phyloP scores from a whole-genome alignment of 2,888 invertebrate genomes.

The Scrobipalpa atriplicella region DNA sequence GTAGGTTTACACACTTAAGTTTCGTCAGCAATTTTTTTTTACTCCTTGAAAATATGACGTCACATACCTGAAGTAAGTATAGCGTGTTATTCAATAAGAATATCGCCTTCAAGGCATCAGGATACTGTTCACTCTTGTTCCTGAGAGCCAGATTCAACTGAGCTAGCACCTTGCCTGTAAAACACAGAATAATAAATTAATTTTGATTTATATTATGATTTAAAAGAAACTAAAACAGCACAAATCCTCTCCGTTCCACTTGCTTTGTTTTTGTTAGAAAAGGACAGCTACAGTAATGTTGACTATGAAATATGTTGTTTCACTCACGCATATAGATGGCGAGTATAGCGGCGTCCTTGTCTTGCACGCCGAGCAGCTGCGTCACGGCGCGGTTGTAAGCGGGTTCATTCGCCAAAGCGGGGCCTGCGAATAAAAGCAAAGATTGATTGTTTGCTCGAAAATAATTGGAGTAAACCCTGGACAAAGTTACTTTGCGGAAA shows the following conservation, averaged over 20 bases:
- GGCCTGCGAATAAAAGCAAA: slow-evolving; percentile 46
- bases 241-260: too few relatives aligned
- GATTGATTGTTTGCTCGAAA: background rate
- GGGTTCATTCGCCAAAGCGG: slow-evolving; percentile 63
- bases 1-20: too few relatives aligned
- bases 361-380: slow-evolving; percentile 51
- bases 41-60: too few relatives aligned
- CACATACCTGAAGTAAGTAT: slow-evolving; percentile 89
- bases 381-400: slow-evolving; percentile 61
- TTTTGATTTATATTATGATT: too few relatives aligned
- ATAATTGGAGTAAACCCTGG: background rate
- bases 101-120: slow-evolving; percentile 93
- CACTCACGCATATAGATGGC: slow-evolving; percentile 32
- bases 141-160: slow-evolving; percentile 94
- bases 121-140: slow-evolving; percentile 96
- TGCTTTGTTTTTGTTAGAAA: too few relatives aligned
- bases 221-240: too few relatives aligned
- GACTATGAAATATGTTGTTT: background rate
- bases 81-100: slow-evolving; percentile 97
- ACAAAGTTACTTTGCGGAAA: background rate
- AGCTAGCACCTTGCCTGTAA: slow-evolving; percentile 92
- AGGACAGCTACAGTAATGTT: too few relatives aligned
- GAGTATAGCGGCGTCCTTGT: slow-evolving; percentile 82
- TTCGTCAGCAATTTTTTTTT: too few relatives aligned
- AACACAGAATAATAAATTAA: slow-evolving; percentile 1